Percentiles rank a stretch among this genome's conserved stretches.
These are phyloP conservation scores for Cardinalis cardinalis DNA, from an alignment of 2,113 vertebrate species.

Conservation along the genomic window DNA sequence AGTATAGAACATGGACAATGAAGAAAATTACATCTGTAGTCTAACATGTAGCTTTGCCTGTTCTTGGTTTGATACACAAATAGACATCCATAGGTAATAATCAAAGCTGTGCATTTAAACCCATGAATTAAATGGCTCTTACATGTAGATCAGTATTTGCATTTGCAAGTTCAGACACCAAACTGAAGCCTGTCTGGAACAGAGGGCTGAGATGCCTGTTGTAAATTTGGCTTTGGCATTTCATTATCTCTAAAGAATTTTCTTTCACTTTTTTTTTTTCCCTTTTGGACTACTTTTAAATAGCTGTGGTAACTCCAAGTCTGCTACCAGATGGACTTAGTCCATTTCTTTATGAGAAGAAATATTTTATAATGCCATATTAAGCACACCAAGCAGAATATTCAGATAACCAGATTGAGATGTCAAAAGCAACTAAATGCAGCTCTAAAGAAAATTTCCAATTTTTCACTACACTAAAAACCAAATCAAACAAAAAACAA, in stretches of 20 bases:
- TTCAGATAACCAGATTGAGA: not conserved
- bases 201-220: not conserved
- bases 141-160: not conserved
- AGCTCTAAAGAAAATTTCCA: not conserved
- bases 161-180: not conserved
- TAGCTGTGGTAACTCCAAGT: not conserved
- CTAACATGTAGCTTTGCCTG: not conserved
- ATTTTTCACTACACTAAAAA: not conserved
- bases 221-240: not conserved
- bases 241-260: not conserved
- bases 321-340: not conserved
- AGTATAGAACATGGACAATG: fast-evolving
- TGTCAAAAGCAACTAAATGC: not conserved
- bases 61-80: not conserved
- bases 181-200: not conserved
- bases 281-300: not conserved
- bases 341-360: not conserved
- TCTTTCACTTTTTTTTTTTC: not conserved
- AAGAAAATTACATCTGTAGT: not conserved
- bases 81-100: not conserved
- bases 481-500: not conserved
- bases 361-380: not conserved
- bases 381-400: not conserved
- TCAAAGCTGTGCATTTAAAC: not conserved
- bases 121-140: not conserved